Evolutionary conservation across 2,113 vertebrate species (phyloP).

Genomic region (Psilopsiagon aurifrons): DNA sequence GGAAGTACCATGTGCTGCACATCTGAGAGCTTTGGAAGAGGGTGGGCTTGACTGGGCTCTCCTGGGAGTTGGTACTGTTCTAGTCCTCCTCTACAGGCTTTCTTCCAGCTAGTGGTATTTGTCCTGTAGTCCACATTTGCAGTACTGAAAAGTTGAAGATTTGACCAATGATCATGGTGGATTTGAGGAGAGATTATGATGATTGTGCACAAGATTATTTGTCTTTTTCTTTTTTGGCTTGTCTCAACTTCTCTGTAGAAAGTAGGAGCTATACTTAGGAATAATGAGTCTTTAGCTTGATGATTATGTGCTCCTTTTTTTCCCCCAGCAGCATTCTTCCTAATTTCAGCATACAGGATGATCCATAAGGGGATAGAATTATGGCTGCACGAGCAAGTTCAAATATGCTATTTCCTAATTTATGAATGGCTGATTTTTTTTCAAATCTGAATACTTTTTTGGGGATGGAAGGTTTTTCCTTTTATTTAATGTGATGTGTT

Average conservation of each 20-base stretch:
- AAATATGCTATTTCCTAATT: slow-evolving; percentile 11
- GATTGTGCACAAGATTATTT: neutral
- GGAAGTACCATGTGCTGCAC: neutral
- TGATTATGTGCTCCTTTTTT: neutral
- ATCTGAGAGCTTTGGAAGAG: neutral
- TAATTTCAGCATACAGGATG: neutral
- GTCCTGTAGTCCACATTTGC: neutral
- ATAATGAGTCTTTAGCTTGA: neutral
- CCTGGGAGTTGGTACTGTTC: neutral
- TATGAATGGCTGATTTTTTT: neutral
- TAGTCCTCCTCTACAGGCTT: neutral
- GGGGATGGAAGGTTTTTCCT: neutral
- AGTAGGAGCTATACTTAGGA: neutral
- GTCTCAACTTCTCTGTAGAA: neutral
- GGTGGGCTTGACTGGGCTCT: neutral
- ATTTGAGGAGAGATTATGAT: neutral
- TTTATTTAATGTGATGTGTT: neutral
- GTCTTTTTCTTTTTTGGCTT: neutral
- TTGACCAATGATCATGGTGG: neutral
- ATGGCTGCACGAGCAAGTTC: neutral
- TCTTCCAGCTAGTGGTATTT: neutral
- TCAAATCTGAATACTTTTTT: neutral
- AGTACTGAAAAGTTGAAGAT: neutral
- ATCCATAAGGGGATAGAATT: slow-evolving; percentile 21
- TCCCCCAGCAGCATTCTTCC: neutral